A percentile compares a stretch with the other conserved stretches of the same genome.
These are phyloP conservation scores for Agonopterix heracliana DNA, from an alignment of 2,888 invertebrate genomes.

Conservation along the genomic window DNA sequence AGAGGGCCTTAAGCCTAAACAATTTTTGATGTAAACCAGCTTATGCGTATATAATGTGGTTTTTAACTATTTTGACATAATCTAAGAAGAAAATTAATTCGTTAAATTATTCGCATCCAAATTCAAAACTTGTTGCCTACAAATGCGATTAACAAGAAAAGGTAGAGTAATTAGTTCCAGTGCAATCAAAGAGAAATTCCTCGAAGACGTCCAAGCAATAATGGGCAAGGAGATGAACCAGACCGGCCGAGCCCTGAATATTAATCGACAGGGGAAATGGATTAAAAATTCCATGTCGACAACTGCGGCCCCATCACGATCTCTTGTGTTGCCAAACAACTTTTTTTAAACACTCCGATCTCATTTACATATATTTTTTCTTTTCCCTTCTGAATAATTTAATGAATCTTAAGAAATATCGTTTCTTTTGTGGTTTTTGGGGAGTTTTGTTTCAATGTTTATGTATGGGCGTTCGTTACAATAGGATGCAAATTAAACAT, in stretches of 20 bases:
- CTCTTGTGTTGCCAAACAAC: conserved; percentile 69
- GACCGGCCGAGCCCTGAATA: conserved; percentile 72
- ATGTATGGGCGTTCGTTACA: too few species aligned
- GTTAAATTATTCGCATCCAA: too few species aligned
- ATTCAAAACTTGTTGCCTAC: not conserved
- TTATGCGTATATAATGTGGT: too few species aligned
- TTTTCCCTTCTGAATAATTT: conserved; percentile 71
- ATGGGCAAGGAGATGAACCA: conserved; percentile 74
- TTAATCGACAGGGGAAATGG: conserved; percentile 76
- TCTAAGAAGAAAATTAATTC: too few species aligned
- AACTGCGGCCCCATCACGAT: conserved; percentile 54
- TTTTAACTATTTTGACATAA: too few species aligned
- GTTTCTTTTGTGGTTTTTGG: conserved; percentile 30
- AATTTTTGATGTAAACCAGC: too few species aligned
- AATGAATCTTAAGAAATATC: conserved; percentile 68
- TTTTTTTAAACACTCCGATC: conserved; percentile 66
- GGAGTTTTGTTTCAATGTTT: conserved; percentile 14
- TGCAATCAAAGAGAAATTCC: conserved; percentile 61
- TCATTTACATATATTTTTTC: conserved; percentile 69
- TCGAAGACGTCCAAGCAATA: conserved; percentile 60
- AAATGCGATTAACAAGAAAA: conserved; percentile 47
- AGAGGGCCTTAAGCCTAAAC: too few species aligned
- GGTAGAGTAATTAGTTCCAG: conserved; percentile 60
- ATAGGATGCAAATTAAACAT: too few species aligned
- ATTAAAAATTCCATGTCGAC: conserved; percentile 74